These are phyloP conservation scores for Indri indri DNA, from an alignment of 2,113 vertebrate genomes.

Conservation along the genomic window DNA sequence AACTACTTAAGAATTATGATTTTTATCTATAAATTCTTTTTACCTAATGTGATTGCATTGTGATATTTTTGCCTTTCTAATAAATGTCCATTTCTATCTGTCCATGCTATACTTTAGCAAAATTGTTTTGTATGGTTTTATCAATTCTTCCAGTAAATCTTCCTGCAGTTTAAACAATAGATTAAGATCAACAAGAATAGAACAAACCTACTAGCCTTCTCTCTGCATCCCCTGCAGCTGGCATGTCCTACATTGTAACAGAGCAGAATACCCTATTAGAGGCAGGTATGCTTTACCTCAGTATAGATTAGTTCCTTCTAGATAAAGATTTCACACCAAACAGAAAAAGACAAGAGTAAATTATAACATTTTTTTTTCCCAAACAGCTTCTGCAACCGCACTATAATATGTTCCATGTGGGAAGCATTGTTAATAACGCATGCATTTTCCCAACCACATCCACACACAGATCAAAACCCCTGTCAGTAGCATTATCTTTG, in stretches of 20 bases:
- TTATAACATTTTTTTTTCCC: neutral
- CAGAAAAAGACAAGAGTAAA: conserved; percentile 31
- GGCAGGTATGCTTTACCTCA: neutral
- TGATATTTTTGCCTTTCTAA: neutral
- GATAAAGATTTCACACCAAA: conserved; percentile 22
- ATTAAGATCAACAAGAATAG: neutral
- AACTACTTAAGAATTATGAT: neutral
- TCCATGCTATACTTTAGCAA: neutral
- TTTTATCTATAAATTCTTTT: neutral
- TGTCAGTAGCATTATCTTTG: neutral
- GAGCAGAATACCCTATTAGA: neutral
- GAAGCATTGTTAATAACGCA: neutral
- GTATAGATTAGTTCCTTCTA: neutral
- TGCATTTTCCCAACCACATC: neutral
- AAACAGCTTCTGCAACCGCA: neutral
- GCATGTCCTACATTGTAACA: neutral
- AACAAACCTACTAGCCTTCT: neutral
- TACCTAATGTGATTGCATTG: neutral
- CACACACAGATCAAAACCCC: neutral
- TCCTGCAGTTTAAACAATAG: neutral
- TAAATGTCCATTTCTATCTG: neutral
- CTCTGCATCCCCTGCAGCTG: neutral
- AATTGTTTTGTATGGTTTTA: neutral
- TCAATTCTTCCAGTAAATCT: neutral
- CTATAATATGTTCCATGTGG: neutral